Evolutionary conservation across 30 jellyfish, hydroid and myxozoan species (phyloP).

Genomic region (Rhopilema esculentum): DNA sequence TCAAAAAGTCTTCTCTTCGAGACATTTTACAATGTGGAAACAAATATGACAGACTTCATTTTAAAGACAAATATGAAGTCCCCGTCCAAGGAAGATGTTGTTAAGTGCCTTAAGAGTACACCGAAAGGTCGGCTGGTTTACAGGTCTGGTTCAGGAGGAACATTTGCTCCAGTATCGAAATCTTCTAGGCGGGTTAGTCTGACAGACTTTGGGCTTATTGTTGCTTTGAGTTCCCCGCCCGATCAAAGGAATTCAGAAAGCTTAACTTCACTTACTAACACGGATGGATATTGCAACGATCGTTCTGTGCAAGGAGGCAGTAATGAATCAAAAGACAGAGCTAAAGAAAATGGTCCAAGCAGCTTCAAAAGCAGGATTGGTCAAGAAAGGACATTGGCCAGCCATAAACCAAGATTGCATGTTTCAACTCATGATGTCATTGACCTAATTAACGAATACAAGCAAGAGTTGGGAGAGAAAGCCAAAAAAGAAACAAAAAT

Average conservation of each 20-base stretch:
- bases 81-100: constrained; percentile 47
- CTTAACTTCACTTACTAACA: neutral
- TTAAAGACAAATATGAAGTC: constrained; percentile 18
- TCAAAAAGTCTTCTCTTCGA: too few relatives aligned
- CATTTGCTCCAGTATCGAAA: neutral
- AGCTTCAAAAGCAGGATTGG: neutral
- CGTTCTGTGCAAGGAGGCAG: neutral
- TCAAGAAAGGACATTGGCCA: neutral
- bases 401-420: neutral
- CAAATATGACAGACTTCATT: neutral
- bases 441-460: neutral
- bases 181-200: neutral
- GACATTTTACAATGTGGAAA: too few relatives aligned
- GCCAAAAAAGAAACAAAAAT: constrained; percentile 18
- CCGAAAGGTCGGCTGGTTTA: constrained; percentile 56
- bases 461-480: constrained; percentile 11
- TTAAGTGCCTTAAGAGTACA: constrained; percentile 54
- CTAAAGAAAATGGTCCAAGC: neutral
- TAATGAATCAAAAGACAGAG: neutral
- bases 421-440: constrained; percentile 22
- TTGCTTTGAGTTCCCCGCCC: constrained; percentile 57
- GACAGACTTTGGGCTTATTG: constrained; percentile 1
- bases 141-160: neutral
- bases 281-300: neutral
- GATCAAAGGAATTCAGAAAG: constrained; percentile 5